Evolutionary conservation across 2,113 vertebrate species (phyloP), one percentile per base, ranked within the genome.

Genomic region (Megaceryle torquata): DNA sequence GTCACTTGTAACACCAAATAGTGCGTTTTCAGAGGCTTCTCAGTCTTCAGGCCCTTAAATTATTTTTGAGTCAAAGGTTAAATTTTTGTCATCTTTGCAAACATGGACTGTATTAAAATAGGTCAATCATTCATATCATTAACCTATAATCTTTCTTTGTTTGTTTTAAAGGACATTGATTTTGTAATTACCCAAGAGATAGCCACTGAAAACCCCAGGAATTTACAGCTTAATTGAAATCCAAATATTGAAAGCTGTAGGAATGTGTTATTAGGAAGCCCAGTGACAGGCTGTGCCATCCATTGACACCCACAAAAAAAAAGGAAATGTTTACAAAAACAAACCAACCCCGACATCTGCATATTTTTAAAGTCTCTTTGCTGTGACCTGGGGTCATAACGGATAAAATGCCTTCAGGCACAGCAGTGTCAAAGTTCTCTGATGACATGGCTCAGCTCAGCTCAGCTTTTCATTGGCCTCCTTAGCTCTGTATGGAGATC

Each of bases 201-300:
- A 80, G 51, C 41, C 64, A 48, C 39, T 64, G 82, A 86, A 90
- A 88, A 60, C 64, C 51, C 39, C n/a, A 80, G 86, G 78, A 96
- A 95, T 94, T 84, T 91, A 51, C 68, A 63, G 43, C 82, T 94
- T 93, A 94, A 96, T 93, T 94, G 93, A 88, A 96, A 95, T 95
- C 82, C 71, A 97, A n/a, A 90, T 94, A 91, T 11, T 91, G 93
- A 70, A 81, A 87, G 20, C 54, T 88, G 29, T 65, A 77, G 71
- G 63, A 95, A 59, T 67, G 70, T n/a, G 39, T 53, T 64, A 35
- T 46, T 80, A 81, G 46, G 44, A 80, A 74, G 76, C 53, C 35
- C 10, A 4, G n/a, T 88, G 82, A 77, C 1, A 2, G 64, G 71
- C 50, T 96, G 41, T 91, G 94, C 87, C 88, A 77, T 39, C 93